Evolutionary conservation across 2,797 vertebrate species (phyloP), one percentile per base, ranked within the genome.

Genomic region (Cyclopterus lumpus): DNA sequence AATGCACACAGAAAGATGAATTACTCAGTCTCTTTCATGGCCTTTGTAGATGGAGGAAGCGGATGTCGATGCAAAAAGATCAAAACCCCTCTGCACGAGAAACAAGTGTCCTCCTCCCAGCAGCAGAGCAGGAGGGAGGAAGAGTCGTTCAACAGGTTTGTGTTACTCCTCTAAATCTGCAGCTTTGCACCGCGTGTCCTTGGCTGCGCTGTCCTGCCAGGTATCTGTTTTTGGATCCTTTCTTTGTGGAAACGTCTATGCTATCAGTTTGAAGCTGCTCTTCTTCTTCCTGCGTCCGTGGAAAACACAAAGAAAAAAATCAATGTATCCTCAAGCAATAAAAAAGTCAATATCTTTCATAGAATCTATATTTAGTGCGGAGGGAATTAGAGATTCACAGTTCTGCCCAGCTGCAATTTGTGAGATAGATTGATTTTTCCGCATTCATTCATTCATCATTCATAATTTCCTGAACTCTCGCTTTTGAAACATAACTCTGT

Each of bases 11-110:
- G 67, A 88, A 65, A 83, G 77, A 89, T 80, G 72, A 90, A 93
- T 94, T 90, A 94, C 92, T 83, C 83, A 94, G 93, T 95, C 93
- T 74, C 86, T 95, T 94, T 93, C 89, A 93, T 91, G 92, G 95
- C 90, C 91, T 92, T 90, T 93, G 89, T 93, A 97, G 97, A 96
- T 95, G 93, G 94, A 95, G 91, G 96, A 95, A 88, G 94, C 95
- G 78, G 96, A 97, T 94, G 94, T 93, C 86, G 94, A 96, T 92
- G 94, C 95, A 80, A 95, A 92, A 86, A 95, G 93, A 94, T 97
- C 95, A 92, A 92, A 90, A 94, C 91, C 89, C 64, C 91, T 95
- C 58, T 92, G 94, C 63, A 91, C n/a, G 57, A 96, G 90, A 95
- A 96, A 87, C 95, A 96, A 85, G 94, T 96, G 86, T 96, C 94